Percentiles rank a stretch among this genome's conserved stretches.
Evolutionary conservation across 2,113 vertebrate species (phyloP).

Genomic region (Paralichthys olivaceus): DNA sequence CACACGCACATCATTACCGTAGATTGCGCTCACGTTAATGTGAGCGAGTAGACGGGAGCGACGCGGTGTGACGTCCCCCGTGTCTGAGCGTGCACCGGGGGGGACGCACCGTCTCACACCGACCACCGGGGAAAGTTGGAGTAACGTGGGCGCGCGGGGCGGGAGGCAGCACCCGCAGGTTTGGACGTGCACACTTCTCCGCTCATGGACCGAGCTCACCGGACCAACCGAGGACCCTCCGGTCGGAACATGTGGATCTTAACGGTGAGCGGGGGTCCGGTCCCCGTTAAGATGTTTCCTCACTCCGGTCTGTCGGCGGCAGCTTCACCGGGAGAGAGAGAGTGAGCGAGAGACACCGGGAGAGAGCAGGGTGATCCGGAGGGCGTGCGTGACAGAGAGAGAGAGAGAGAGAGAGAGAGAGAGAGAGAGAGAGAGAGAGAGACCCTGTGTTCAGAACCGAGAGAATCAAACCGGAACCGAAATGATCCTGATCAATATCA

Average conservation of each 20-base stretch:
- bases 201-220: constrained; percentile 13
- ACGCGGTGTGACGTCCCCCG: no score
- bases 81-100: not conserved
- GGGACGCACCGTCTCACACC: not conserved
- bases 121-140: constrained; percentile 1
- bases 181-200: not conserved
- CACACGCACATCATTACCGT: not conserved
- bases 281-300: no score
- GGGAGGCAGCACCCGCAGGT: not conserved
- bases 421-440: constrained; percentile 15
- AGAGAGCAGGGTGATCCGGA: not conserved
- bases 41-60: no score
- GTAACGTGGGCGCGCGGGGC: not conserved
- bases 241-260: no score
- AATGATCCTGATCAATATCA: constrained; percentile 75
- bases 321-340: constrained; percentile 15
- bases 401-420: constrained; percentile 17
- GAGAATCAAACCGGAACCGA: constrained; percentile 33
- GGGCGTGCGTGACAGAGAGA: constrained; percentile 4
- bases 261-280: no score
- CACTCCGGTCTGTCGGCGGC: no score
- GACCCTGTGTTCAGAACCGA: not conserved
- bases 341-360: constrained; percentile 34
- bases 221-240: not conserved
- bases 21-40: no score